phyloP scores from a whole-genome alignment of 1,140 invertebrate species.

The Hesperophylax magnus region DNA sequence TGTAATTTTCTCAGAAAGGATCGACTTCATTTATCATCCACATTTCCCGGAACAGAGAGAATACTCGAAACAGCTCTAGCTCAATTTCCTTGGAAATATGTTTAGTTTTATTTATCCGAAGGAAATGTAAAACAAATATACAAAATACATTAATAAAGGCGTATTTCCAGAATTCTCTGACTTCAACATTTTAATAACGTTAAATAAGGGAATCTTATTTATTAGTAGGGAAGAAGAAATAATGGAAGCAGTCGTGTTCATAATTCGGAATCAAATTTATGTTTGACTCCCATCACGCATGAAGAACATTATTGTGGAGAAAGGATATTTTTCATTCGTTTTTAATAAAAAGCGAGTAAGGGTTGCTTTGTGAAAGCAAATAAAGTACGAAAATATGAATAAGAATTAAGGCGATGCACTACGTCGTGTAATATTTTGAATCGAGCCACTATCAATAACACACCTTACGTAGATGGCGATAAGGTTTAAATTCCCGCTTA shows the following conservation, averaged over 20 bases:
- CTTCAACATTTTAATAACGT: slow-evolving; percentile 22
- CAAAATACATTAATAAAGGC: slow-evolving; percentile 21
- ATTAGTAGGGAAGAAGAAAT: slow-evolving; percentile 9
- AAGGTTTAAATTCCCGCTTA: no score
- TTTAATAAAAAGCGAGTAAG: no score
- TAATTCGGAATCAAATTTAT: slow-evolving; percentile 24
- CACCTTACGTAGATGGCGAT: no score
- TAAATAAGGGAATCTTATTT: slow-evolving; percentile 29
- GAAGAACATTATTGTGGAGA: no score
- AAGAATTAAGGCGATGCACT: no score
- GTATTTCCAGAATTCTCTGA: slow-evolving; percentile 7
- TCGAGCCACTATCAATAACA: no score
- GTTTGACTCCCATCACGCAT: no score
- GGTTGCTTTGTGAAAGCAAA: no score
- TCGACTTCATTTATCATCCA: not conserved
- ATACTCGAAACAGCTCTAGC: not conserved
- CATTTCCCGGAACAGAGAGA: not conserved
- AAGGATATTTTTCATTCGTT: no score
- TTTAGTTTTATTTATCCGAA: not conserved
- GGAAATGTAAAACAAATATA: slow-evolving; percentile 19
- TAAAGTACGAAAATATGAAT: no score
- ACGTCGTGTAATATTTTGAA: no score
- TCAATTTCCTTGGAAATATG: not conserved
- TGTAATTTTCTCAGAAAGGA: no score
- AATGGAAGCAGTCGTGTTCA: slow-evolving; percentile 6